Evolutionary conservation across 2,888 invertebrate species (phyloP).

Genomic region (Caenorhabditis macrosperma): DNA sequence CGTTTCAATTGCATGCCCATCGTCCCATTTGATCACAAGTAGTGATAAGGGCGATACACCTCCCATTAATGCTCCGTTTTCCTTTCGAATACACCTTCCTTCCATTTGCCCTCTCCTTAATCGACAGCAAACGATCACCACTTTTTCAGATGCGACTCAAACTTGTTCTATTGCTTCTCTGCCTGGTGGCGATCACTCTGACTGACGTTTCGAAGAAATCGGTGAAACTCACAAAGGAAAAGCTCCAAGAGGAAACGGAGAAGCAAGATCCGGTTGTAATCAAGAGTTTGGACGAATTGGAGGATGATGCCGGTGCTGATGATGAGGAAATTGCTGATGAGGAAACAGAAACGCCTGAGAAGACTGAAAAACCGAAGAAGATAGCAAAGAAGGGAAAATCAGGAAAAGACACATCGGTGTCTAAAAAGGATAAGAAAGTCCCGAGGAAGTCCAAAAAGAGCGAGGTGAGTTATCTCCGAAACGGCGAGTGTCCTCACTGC

Average conservation of each 20-base stretch:
- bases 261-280: not conserved
- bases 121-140: no score
- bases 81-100: not conserved
- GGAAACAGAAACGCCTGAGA: conserved; percentile 12
- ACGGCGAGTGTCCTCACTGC: conserved; percentile 2
- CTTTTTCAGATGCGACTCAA: conserved; percentile 43
- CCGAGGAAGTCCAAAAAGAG: conserved; percentile 11
- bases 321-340: conserved; percentile 17
- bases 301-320: conserved; percentile 4
- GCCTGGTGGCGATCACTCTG: conserved; percentile 7
- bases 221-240: conserved; percentile 3
- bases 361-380: not conserved
- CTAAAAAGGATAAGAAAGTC: conserved; percentile 1
- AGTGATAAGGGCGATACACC: conserved; percentile 5
- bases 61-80: conserved; percentile 1
- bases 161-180: conserved; percentile 13
- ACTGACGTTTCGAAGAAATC: conserved; percentile 9
- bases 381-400: not conserved
- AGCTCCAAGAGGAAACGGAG: not conserved
- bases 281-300: not conserved
- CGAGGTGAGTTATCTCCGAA: not conserved
- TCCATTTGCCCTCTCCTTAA: no score
- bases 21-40: not conserved
- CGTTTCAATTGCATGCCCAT: not conserved
- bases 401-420: not conserved